These are phyloP conservation scores for Dicyrtomina minuta DNA, from an alignment of 2,888 invertebrate genomes.

Conservation along the genomic window DNA sequence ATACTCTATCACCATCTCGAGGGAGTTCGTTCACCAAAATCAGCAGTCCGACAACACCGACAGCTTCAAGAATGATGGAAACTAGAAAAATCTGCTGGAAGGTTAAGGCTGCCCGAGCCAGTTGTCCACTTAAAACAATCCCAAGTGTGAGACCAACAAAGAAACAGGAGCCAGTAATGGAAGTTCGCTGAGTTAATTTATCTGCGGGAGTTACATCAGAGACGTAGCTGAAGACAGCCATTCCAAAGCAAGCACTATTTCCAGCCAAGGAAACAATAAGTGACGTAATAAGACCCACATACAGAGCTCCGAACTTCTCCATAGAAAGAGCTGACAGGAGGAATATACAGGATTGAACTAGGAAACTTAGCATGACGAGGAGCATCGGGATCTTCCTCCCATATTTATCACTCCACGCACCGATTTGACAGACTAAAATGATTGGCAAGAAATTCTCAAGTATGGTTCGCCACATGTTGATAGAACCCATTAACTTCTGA, in stretches of 20 bases:
- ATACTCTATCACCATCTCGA: conserved; percentile 40
- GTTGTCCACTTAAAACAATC: conserved; percentile 75
- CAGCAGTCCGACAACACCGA: conserved; percentile 55
- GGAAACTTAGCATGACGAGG: conserved; percentile 66
- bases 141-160: conserved; percentile 81
- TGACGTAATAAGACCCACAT: conserved; percentile 40
- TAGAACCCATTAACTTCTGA: conserved; percentile 66
- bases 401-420: conserved; percentile 78
- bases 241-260: conserved; percentile 60
- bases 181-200: conserved; percentile 75
- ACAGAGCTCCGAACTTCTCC: conserved; percentile 42
- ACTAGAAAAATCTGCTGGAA: conserved; percentile 55
- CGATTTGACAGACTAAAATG: conserved; percentile 73
- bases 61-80: conserved; percentile 52
- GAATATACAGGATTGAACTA: not conserved
- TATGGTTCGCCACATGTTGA: conserved; percentile 83
- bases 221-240: conserved; percentile 86
- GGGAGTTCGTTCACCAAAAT: conserved; percentile 43
- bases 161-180: conserved; percentile 78
- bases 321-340: not conserved
- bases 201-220: conserved; percentile 72
- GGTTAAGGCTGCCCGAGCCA: conserved; percentile 60
- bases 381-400: conserved; percentile 74
- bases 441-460: conserved; percentile 78
- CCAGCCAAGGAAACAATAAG: conserved; percentile 39